phyloP scores from a whole-genome alignment of 2,113 vertebrate genomes.

The Girardinichthys multiradiatus region DNA sequence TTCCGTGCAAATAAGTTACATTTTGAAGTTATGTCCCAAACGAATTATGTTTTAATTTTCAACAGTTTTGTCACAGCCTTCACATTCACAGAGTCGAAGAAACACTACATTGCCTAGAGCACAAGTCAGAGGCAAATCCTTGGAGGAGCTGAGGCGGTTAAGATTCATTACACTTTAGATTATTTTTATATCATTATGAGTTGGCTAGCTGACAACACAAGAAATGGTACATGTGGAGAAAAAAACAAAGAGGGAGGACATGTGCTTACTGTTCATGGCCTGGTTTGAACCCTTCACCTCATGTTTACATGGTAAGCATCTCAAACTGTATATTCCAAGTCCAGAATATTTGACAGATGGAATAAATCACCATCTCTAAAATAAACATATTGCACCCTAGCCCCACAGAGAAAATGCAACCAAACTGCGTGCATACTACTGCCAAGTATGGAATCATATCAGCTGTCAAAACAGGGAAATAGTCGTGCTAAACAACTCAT shows the following conservation, averaged over 20 bases:
- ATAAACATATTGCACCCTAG: slow-evolving; percentile 40
- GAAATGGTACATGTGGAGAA: slow-evolving; percentile 1
- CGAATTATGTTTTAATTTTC: not conserved
- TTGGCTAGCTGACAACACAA: slow-evolving; percentile 8
- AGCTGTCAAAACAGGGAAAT: slow-evolving; percentile 16
- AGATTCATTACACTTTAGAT: slow-evolving; percentile 4
- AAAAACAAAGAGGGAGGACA: slow-evolving; percentile 6
- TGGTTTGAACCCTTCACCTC: slow-evolving; percentile 33
- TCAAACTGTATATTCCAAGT: slow-evolving; percentile 38
- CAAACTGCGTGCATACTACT: slow-evolving; percentile 2
- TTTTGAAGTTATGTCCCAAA: not conserved
- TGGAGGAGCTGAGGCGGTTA: not conserved
- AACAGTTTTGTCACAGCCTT: not conserved
- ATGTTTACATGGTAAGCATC: slow-evolving; percentile 21
- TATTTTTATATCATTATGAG: not conserved
- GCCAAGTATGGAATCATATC: slow-evolving; percentile 11
- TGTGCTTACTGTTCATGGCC: slow-evolving; percentile 35
- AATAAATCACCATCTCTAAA: slow-evolving; percentile 41
- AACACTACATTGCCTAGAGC: not conserved
- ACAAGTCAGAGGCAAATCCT: slow-evolving; percentile 7
- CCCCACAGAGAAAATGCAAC: slow-evolving; percentile 21
- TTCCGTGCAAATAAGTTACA: not conserved
- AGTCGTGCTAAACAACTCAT: not conserved
- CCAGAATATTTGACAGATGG: slow-evolving; percentile 58
- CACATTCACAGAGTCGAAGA: slow-evolving; percentile 4